These are phyloP conservation scores for Zalophus californianus DNA, from an alignment of 2,797 vertebrate genomes.

Conservation along the genomic window DNA sequence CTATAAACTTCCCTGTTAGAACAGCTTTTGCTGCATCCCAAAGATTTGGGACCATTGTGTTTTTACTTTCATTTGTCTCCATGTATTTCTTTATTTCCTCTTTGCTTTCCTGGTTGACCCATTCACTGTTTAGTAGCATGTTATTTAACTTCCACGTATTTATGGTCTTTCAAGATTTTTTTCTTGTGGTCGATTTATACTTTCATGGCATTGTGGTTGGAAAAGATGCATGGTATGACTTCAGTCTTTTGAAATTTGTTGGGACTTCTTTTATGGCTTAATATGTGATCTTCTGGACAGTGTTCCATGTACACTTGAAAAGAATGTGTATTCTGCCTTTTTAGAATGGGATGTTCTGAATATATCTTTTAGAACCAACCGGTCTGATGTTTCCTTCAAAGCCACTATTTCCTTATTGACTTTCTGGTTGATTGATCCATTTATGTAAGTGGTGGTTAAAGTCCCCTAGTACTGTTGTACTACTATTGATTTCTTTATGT, in stretches of 20 bases:
- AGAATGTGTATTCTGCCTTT: not conserved
- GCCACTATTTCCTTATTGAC: not conserved
- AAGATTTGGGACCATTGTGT: too few relatives aligned
- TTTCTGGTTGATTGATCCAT: not conserved
- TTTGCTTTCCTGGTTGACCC: too few relatives aligned
- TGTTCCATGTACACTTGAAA: not conserved
- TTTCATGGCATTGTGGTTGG: not conserved
- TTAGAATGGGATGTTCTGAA: not conserved
- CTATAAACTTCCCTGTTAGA: not conserved
- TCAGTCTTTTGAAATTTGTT: not conserved
- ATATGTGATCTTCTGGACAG: not conserved
- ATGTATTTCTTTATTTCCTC: too few relatives aligned
- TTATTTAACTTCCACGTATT: too few relatives aligned
- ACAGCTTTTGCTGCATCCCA: too few relatives aligned
- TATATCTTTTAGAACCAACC: not conserved
- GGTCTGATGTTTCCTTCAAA: not conserved
- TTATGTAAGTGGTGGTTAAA: not conserved
- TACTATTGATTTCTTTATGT: not conserved
- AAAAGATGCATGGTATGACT: not conserved
- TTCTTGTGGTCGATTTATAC: too few relatives aligned
- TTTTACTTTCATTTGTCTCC: too few relatives aligned
- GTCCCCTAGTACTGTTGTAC: not conserved
- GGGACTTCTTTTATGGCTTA: not conserved
- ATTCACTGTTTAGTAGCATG: too few relatives aligned
- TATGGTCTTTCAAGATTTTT: too few relatives aligned